phyloP scores from a whole-genome alignment of 2,888 invertebrate genomes.

The Drosophila imparisetae region DNA sequence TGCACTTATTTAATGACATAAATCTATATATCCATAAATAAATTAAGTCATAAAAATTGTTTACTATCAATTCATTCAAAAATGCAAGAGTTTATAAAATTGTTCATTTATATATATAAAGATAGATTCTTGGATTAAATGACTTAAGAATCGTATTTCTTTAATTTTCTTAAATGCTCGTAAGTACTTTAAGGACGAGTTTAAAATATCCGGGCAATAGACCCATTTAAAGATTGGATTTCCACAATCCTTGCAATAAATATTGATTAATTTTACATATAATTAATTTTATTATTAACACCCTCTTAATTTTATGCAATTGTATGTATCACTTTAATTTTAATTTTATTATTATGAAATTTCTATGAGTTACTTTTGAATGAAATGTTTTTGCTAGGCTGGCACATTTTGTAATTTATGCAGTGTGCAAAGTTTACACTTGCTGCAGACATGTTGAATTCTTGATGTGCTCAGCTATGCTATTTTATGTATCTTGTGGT shows the following conservation, averaged over 20 bases:
- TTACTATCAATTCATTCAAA: neutral
- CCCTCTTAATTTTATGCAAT: neutral
- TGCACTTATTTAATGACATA: neutral
- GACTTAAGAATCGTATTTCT: neutral
- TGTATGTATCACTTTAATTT: neutral
- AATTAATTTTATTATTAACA: neutral
- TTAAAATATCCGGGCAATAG: neutral
- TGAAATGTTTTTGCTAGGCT: constrained; percentile 29
- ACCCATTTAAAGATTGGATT: neutral
- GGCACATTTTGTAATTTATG: constrained; percentile 47
- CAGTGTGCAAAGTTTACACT: constrained; percentile 32
- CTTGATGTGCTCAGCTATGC: constrained; percentile 16
- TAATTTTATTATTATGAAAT: too few relatives aligned
- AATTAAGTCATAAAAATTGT: too few relatives aligned
- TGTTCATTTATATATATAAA: neutral
- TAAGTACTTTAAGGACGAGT: neutral
- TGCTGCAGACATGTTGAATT: constrained; percentile 41
- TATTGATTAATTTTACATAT: neutral
- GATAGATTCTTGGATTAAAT: neutral
- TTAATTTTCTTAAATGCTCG: neutral
- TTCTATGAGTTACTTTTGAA: constrained; percentile 15
- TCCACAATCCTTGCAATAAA: neutral
- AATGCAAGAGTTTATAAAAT: neutral
- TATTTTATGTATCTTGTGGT: constrained; percentile 45
- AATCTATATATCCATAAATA: neutral